These are phyloP conservation scores for Himalopsyche anomala DNA, from an alignment of 2,888 invertebrate genomes.

Conservation along the genomic window DNA sequence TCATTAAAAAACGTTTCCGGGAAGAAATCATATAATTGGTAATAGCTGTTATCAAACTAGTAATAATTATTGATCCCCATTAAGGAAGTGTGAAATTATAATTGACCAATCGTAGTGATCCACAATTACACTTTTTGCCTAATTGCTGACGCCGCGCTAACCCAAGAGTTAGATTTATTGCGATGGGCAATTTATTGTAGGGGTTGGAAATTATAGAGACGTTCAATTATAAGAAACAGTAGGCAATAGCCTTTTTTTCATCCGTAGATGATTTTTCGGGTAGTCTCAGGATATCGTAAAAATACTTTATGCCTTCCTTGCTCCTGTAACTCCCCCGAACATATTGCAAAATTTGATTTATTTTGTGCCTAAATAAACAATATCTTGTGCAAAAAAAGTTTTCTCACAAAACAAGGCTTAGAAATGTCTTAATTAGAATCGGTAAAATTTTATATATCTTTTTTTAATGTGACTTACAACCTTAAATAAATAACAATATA, in stretches of 20 bases:
- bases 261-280: background rate
- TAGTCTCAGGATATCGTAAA: background rate
- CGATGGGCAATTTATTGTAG: conserved; percentile 44
- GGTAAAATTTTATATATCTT: too few species aligned
- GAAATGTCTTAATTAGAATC: background rate
- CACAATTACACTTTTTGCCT: background rate
- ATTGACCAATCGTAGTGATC: conserved; percentile 49
- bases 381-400: background rate
- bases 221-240: conserved; percentile 47
- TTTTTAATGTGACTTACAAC: too few species aligned
- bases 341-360: conserved; percentile 26
- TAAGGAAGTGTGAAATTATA: conserved; percentile 62
- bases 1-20: background rate
- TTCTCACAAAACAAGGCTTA: background rate
- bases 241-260: background rate
- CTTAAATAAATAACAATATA: too few species aligned
- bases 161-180: conserved; percentile 55
- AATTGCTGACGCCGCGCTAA: conserved; percentile 45
- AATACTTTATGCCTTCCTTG: conserved; percentile 1
- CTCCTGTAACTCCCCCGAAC: background rate
- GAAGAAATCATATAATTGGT: conserved; percentile 19
- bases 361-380: conserved; percentile 3
- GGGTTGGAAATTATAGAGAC: conserved; percentile 50
- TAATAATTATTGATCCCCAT: conserved; percentile 47
- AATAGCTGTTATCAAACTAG: background rate